Base-by-base conservation (phyloP, 1,140 invertebrate species). In the Vollenhovia emeryi region DNA sequence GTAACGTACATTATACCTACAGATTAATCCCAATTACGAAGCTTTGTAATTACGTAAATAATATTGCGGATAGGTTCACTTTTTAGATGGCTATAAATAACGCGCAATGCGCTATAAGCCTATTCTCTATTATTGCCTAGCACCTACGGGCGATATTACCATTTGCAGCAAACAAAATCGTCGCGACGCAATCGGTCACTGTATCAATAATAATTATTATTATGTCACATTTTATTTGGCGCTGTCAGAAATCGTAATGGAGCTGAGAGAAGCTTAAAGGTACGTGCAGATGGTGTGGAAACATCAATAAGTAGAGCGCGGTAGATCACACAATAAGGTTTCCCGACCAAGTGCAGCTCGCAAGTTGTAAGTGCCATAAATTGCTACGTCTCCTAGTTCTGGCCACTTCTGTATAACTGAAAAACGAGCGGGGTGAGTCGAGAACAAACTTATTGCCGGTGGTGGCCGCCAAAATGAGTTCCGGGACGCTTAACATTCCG, bases 281-380 rank as follows among this genome's bases (percentile, higher is more conserved):
- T 86, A 78, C 76, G 86, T 62, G 55, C 86, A 79, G 71, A 30
- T 55, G 75, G 75, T 57, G 90, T 82, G 76, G 83, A 85, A 85
- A 85, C 83, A 71, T 87, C 86, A 84, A 88, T 85, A 87, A 79
- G 74, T 91, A 92, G 86, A 68, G 83, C 69, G 85, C 71, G 84
- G 87, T 87, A 91, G 86, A 86, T 90, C 88, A 86, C 87, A 86
- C 91, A 92, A 92, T 92, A 93, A 92, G 92, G 90, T 92, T 91
- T 89, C 80, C 69, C 83, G 78, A 86, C 74, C 86, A 76, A 84
- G 84, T 82, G 73, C 79, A 88, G 92, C 91, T 85, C 89, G 87
- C 84, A 92, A 92, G 90, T 92, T 89, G 90, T 91, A 92, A 92
- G 91, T 89, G 90, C 90, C 90, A 90, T 93, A 93, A 93, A 93